Conservation (phyloP, 2,113 vertebrate genomes). For the human (Homo sapiens) region DNA sequence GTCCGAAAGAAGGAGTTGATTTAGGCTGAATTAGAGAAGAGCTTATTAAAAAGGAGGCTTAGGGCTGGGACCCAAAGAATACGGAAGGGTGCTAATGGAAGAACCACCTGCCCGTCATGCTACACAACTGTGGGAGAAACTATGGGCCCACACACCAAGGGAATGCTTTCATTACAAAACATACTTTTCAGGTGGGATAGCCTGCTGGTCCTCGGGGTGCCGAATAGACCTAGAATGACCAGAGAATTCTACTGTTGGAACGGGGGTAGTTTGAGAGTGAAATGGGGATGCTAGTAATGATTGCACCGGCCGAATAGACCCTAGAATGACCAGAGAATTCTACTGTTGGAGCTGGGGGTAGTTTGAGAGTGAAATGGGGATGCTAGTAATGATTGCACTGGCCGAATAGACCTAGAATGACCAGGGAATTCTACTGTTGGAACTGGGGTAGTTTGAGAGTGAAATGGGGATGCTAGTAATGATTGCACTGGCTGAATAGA, state of each 20-base stretch:
- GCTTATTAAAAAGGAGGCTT: too few relatives aligned
- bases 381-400: accelerated
- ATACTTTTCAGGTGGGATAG: accelerated
- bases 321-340: accelerated
- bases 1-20: background rate
- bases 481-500: background rate
- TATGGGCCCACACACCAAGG: background rate
- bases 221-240: accelerated
- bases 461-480: accelerated
- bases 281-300: accelerated
- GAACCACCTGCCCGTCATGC: background rate
- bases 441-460: background rate
- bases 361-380: background rate
- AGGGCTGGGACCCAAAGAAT: background rate
- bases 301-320: accelerated
- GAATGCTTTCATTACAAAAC: background rate
- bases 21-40: background rate
- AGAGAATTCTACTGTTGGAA: background rate
- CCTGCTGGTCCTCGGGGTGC: background rate
- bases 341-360: accelerated
- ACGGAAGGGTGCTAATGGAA: accelerated
- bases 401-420: accelerated
- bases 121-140: accelerated
- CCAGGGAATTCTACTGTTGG: accelerated
- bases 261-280: background rate